A percentile compares a stretch with the other conserved stretches of the same genome.
Evolutionary conservation across 2,888 invertebrate genomes (phyloP).

Genomic region (Leistus spinibarbis): DNA sequence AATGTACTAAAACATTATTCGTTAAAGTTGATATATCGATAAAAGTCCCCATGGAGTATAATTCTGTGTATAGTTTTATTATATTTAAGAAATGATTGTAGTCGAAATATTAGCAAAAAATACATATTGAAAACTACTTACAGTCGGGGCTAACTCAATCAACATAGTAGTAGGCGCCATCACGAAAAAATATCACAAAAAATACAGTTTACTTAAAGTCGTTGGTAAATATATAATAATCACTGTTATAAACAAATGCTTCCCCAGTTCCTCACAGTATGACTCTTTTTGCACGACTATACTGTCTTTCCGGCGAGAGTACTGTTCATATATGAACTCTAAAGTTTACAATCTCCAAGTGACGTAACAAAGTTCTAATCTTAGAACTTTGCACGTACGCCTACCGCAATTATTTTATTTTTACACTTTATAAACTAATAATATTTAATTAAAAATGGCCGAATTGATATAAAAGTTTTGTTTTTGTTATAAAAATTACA

Average conservation of each 20-base stretch:
- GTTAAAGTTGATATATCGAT: neutral
- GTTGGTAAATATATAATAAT: conserved; percentile 1
- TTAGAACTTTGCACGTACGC: conserved; percentile 18
- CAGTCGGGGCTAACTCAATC: conserved; percentile 19
- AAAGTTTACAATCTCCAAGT: neutral
- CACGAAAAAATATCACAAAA: conserved; percentile 22
- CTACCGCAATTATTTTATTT: neutral
- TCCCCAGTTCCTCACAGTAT: neutral
- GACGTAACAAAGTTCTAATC: conserved; percentile 23
- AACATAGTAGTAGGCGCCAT: conserved; percentile 27
- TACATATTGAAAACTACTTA: conserved; percentile 1
- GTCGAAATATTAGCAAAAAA: too few relatives aligned
- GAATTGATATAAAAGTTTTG: neutral
- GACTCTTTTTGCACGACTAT: neutral
- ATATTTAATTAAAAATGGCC: neutral
- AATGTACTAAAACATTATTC: neutral
- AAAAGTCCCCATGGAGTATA: too few relatives aligned
- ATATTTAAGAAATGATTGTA: too few relatives aligned
- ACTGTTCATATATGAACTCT: neutral
- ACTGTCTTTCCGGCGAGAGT: neutral
- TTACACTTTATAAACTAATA: neutral
- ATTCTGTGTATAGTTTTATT: too few relatives aligned
- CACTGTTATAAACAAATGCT: neutral
- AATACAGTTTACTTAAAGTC: neutral
- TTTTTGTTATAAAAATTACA: neutral